Percentiles rank a stretch among this genome's conserved stretches.
Conservation (phyloP, 2,797 vertebrate genomes). For the Scyliorhinus canicula region DNA sequence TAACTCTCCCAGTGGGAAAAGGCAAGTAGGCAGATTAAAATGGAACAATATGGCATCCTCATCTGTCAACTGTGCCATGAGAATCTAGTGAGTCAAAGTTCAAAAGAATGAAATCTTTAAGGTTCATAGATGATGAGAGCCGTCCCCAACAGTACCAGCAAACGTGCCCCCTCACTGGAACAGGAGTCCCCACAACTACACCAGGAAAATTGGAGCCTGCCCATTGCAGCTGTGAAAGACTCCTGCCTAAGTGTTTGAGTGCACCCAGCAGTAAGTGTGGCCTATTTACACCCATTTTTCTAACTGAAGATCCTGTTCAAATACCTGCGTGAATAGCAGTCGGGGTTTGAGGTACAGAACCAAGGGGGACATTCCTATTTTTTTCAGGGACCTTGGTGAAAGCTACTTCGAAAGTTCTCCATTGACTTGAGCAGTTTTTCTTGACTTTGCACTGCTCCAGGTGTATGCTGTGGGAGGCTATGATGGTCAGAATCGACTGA, state of each 20-base stretch:
- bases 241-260: background rate
- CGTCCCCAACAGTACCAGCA: background rate
- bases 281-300: background rate
- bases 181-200: background rate
- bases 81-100: background rate
- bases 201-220: background rate
- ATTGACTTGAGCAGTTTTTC: background rate
- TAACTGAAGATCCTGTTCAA: background rate
- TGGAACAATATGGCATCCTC: background rate
- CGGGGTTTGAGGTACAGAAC: background rate
- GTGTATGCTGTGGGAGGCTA: constrained; percentile 96
- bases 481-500: constrained; percentile 87
- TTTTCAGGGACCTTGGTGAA: background rate
- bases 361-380: background rate
- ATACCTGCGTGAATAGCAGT: background rate
- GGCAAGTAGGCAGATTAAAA: background rate
- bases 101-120: background rate
- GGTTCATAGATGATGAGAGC: background rate
- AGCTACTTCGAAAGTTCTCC: background rate
- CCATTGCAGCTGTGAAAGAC: background rate
- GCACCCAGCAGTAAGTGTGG: background rate
- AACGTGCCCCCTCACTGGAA: background rate
- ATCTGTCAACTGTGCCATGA: background rate
- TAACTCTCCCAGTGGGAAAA: background rate
- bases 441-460: constrained; percentile 51